Conservation (phyloP, 2,797 vertebrate species). For the Phalloptychus januarius region DNA sequence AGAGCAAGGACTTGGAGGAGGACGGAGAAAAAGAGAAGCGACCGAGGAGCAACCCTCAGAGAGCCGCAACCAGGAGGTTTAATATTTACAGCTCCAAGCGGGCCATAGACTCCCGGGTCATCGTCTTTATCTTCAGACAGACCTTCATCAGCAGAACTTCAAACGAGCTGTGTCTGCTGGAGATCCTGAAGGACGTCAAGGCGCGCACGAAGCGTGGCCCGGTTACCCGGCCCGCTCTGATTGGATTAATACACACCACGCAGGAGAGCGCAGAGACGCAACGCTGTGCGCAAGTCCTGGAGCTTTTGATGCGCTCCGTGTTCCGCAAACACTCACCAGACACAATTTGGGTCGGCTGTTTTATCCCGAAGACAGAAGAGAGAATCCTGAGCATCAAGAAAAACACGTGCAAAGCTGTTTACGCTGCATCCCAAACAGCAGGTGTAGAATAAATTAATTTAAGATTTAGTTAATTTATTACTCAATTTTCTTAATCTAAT, state of each 20-base stretch:
- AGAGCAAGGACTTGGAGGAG: conserved; percentile 23
- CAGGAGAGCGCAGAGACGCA: conserved; percentile 57
- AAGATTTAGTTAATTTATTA: background rate
- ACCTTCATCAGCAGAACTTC: conserved; percentile 54
- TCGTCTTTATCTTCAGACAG: conserved; percentile 79
- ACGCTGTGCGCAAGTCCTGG: conserved; percentile 64
- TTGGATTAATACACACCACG: conserved; percentile 74
- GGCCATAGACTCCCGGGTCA: conserved; percentile 69
- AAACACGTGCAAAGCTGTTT: conserved; percentile 69
- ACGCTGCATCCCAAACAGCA: conserved; percentile 68
- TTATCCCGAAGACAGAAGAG: conserved; percentile 63
- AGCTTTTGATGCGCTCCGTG: conserved; percentile 71
- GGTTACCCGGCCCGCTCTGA: conserved; percentile 65
- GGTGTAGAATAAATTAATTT: conserved; percentile 54
- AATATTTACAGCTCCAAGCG: conserved; percentile 52
- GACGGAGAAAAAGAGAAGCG: background rate
- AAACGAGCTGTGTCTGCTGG: conserved; percentile 61
- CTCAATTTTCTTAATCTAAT: background rate
- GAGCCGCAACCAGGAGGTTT: conserved; percentile 26
- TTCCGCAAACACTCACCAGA: conserved; percentile 73
- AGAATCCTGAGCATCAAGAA: conserved; percentile 70
- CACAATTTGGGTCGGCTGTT: conserved; percentile 78
- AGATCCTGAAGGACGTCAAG: conserved; percentile 80
- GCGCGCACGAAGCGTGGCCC: conserved; percentile 66
- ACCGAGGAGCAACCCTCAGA: conserved; percentile 15